Percentiles rank a stretch among this genome's conserved stretches.
Evolutionary conservation across 2,113 vertebrate species (phyloP).

Genomic region (Lamprotornis superbus): DNA sequence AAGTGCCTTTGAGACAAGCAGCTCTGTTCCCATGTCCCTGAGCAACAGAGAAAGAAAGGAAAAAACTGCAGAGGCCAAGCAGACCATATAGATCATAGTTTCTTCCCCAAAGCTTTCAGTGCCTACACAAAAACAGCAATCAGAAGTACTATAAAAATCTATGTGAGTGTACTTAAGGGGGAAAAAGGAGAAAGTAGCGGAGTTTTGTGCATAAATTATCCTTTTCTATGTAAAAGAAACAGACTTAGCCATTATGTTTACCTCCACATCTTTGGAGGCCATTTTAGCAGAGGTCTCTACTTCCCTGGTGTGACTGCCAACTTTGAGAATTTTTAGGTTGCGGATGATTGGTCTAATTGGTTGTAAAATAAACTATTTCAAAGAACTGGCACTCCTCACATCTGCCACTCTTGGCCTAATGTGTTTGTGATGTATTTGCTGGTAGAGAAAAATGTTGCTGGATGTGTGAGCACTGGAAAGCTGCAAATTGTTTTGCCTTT

Average conservation of each 20-base stretch:
- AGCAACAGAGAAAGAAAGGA: background rate
- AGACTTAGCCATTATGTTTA: background rate
- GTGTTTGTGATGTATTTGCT: conserved; percentile 45
- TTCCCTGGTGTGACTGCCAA: background rate
- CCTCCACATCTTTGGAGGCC: background rate
- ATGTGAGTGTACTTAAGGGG: background rate
- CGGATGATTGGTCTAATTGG: conserved; percentile 31
- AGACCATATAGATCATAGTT: background rate
- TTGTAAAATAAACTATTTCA: conserved; percentile 54
- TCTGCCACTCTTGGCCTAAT: background rate
- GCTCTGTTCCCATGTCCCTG: background rate
- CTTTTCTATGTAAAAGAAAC: background rate
- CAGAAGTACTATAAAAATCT: background rate
- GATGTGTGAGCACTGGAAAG: background rate
- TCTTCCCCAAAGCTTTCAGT: background rate
- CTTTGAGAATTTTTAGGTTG: conserved; percentile 26
- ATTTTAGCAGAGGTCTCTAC: background rate
- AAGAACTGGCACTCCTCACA: conserved; percentile 49
- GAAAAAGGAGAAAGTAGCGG: background rate
- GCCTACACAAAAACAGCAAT: background rate
- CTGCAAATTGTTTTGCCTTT: conserved; percentile 51
- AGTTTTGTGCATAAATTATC: background rate
- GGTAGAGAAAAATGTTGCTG: conserved; percentile 42
- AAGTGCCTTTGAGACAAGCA: background rate
- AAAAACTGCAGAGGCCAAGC: background rate